Percentiles rank a stretch among this genome's conserved stretches.
phyloP scores from a whole-genome alignment of 2,888 invertebrate genomes.

The Stegophylla sp. region DNA sequence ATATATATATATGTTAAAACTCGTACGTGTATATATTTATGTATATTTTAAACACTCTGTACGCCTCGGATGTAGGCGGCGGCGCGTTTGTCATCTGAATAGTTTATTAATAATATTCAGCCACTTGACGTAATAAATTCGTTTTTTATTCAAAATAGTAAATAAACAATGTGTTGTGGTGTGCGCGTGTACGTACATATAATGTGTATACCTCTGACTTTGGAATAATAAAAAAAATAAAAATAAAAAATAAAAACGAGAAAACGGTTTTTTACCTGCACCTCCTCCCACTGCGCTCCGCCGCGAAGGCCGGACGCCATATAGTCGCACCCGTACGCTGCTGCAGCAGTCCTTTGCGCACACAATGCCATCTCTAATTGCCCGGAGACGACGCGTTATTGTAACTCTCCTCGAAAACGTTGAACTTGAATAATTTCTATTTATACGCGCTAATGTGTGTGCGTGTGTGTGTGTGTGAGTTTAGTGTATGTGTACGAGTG shows the following conservation, averaged over 20 bases:
- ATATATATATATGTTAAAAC: background rate
- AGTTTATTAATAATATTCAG: conserved; percentile 58
- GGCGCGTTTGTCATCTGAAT: conserved; percentile 57
- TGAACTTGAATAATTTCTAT: conserved; percentile 4
- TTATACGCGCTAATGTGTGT: background rate
- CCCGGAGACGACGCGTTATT: conserved; percentile 26
- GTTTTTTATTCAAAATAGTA: conserved; percentile 58
- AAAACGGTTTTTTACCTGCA: background rate
- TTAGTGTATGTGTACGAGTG: background rate
- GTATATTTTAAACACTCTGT: conserved; percentile 28
- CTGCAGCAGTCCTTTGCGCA: conserved; percentile 19
- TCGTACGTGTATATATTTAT: background rate
- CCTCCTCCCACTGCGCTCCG: too few species aligned
- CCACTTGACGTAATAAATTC: conserved; percentile 55
- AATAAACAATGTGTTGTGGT: conserved; percentile 48
- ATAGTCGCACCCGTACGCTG: background rate
- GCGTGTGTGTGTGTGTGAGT: background rate
- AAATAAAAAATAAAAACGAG: too few species aligned
- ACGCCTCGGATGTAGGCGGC: conserved; percentile 50
- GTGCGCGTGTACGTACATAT: background rate
- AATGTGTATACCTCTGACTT: background rate
- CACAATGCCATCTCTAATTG: conserved; percentile 55
- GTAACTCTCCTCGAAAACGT: conserved; percentile 24
- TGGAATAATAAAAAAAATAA: too few species aligned
- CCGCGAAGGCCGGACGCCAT: too few species aligned